Evolutionary conservation across 2,797 vertebrate genomes (phyloP), one percentile per base, ranked within the genome.

Genomic region (Odontamblyopus lacepedii): DNA sequence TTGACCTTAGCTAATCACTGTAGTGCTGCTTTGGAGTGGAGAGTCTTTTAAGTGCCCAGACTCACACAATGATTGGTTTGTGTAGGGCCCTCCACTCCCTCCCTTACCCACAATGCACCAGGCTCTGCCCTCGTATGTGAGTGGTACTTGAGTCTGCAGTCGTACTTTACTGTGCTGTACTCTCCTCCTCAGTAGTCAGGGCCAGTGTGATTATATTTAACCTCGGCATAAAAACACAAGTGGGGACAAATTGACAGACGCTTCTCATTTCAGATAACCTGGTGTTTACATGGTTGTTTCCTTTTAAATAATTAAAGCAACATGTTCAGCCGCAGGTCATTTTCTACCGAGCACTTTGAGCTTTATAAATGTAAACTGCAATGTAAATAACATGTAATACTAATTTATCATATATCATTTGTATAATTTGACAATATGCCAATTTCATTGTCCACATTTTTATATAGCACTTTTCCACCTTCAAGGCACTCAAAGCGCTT

Each of bases 1-100:
- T 90, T 92, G 92, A 89, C 91, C 88, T 90, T 73, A 66, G 61
- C 86, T 91, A 93, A 93, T 93, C 92, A 93, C 75, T 67, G 63
- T 83, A 86, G 88, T 84, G 87, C 83, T 72, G 1, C 76, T 76
- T 69, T 59, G 59, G 69, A 90, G 80, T 72, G 77, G 63, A 84
- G 87, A 70, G 82, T 68, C 71, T 82, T 91, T 92, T 89, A 92
- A 93, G 93, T 88, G 87, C 72, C 35, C 68, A 18, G 69, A 62
- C 69, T 80, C 67, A 78, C 78, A 84, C 79, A 4, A 78, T 89
- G 83, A 91, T 91, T 91, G 86, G 81, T 78, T 72, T 72, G 57
- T 81, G 73, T 81, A 26, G 72, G 29, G 29, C 63, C 79, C 78
- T 73, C 73, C 69, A 27, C 63, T 75, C 79, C 81, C 77, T 73